A percentile compares a stretch with the other conserved stretches of the same genome.
Evolutionary conservation across 53 echinoderm and acorn worm species (phyloP).

Genomic region (Hippasteria phrygiana): DNA sequence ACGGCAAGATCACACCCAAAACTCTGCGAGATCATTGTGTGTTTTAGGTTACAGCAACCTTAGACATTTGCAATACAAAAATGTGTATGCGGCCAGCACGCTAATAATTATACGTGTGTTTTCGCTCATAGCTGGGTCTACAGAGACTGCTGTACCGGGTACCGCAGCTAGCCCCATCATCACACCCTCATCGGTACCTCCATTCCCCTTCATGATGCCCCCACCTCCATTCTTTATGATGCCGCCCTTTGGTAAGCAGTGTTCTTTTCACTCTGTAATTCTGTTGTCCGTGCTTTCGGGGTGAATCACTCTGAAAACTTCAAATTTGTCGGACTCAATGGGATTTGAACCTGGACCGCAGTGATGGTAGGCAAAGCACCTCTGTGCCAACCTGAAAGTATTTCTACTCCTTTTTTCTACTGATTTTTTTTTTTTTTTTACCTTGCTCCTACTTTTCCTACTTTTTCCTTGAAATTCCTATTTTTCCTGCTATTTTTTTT

Average conservation of each 20-base stretch:
- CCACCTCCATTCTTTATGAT: constrained; percentile 88
- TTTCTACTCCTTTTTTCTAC: too few species aligned
- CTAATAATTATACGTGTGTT: not conserved
- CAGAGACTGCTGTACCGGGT: constrained; percentile 46
- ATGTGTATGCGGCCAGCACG: not conserved
- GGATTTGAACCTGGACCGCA: too few species aligned
- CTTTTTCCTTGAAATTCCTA: too few species aligned
- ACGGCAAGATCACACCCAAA: too few species aligned
- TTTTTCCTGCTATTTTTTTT: too few species aligned
- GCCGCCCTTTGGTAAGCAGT: constrained; percentile 88
- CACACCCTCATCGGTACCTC: constrained; percentile 52
- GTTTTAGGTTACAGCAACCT: too few species aligned
- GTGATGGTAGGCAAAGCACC: too few species aligned
- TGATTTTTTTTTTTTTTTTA: too few species aligned
- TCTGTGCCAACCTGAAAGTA: too few species aligned
- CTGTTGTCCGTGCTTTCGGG: not conserved
- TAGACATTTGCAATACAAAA: not conserved
- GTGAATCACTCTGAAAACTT: not conserved
- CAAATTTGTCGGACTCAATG: too few species aligned
- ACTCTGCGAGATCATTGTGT: too few species aligned
- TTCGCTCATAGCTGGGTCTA: constrained; percentile 19
- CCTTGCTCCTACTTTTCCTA: too few species aligned
- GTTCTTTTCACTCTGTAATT: not conserved
- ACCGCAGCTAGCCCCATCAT: constrained; percentile 19
- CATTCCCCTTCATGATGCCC: constrained; percentile 70